A percentile compares a stretch with the other conserved stretches of the same genome.
Evolutionary conservation across 2,888 invertebrate genomes (phyloP).

Genomic region (Antheraea yamamai): DNA sequence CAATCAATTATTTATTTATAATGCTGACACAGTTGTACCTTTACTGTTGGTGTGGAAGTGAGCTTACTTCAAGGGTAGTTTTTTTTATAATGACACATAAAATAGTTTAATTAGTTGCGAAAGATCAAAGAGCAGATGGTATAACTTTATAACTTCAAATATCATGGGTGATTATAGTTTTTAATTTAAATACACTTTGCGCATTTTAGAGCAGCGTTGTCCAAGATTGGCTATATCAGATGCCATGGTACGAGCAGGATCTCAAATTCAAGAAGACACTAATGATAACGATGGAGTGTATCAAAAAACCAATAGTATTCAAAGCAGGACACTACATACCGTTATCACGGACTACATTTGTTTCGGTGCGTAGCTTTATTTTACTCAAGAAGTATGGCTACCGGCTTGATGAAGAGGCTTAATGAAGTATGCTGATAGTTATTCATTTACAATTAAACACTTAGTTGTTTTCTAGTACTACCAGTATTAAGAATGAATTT

Average conservation of each 20-base stretch:
- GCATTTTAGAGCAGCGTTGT: slow-evolving; percentile 10
- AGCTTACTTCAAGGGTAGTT: slow-evolving; percentile 53
- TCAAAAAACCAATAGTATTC: slow-evolving; percentile 64
- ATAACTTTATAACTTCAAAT: too few species aligned
- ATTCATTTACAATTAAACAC: too few species aligned
- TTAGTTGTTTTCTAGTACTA: too few species aligned
- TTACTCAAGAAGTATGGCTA: background rate
- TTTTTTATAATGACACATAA: background rate
- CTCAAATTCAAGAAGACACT: slow-evolving; percentile 54
- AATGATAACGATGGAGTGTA: slow-evolving; percentile 66
- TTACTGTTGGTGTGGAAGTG: slow-evolving; percentile 73
- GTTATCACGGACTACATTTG: slow-evolving; percentile 69
- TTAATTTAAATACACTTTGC: background rate
- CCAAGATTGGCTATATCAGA: slow-evolving; percentile 65
- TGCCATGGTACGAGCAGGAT: slow-evolving; percentile 74
- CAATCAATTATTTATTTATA: slow-evolving; percentile 57
- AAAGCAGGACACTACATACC: slow-evolving; percentile 72
- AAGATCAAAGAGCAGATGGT: background rate
- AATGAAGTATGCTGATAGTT: background rate
- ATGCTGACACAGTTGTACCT: slow-evolving; percentile 71
- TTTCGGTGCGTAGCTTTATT: slow-evolving; percentile 50
- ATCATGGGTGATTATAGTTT: too few species aligned
- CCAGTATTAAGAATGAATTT: too few species aligned
- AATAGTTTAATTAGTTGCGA: background rate
- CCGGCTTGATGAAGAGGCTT: background rate